These are phyloP conservation scores for Odontomyia ornata DNA, from an alignment of 2,888 invertebrate species.

Conservation along the genomic window DNA sequence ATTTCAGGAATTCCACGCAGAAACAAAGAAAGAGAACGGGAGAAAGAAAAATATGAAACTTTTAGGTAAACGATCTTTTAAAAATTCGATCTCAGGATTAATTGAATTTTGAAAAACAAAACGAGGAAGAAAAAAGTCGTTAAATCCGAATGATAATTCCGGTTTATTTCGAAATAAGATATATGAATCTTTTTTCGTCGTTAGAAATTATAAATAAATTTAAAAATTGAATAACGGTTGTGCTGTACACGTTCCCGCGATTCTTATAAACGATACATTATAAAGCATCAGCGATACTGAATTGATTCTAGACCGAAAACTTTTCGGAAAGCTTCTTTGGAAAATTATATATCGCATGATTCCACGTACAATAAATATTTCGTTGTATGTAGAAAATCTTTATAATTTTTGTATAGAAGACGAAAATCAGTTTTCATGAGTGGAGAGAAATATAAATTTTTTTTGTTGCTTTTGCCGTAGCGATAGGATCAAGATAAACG, in stretches of 20 bases:
- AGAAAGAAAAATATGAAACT: background rate
- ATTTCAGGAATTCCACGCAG: background rate
- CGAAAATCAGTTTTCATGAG: too few species aligned
- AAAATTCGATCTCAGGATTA: background rate
- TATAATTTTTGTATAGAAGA: too few species aligned
- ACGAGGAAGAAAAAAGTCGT: conserved; percentile 1
- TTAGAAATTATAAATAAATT: too few species aligned
- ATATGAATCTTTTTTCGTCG: too few species aligned
- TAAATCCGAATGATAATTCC: background rate
- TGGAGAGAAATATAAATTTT: too few species aligned
- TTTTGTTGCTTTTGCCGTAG: too few species aligned
- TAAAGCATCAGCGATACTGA: conserved; percentile 41
- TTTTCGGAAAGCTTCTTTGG: background rate
- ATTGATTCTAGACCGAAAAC: background rate
- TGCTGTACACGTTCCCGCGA: background rate
- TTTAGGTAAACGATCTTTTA: background rate
- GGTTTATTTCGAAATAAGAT: too few species aligned
- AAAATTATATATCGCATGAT: background rate
- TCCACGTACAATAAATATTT: too few species aligned
- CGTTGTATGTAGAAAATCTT: too few species aligned
- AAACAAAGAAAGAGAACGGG: background rate
- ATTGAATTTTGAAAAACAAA: background rate
- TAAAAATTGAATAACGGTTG: too few species aligned
- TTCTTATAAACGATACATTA: conserved; percentile 19
- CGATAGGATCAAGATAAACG: too few species aligned